Evolutionary conservation across 2,888 invertebrate species (phyloP).

Genomic region (Eupeodes luniger): DNA sequence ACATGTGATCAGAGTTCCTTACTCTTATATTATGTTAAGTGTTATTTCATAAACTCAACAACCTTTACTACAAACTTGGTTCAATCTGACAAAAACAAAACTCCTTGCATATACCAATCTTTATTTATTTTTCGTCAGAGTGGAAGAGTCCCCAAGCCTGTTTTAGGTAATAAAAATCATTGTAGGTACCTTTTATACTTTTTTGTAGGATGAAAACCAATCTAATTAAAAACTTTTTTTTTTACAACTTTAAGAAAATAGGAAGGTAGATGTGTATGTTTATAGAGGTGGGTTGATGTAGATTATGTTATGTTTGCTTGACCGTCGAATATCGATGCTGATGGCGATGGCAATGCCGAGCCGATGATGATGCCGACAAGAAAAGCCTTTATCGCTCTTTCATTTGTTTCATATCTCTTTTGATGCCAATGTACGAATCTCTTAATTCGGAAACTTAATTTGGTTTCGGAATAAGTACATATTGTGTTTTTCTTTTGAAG

Average conservation of each 20-base stretch:
- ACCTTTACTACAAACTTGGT: not conserved
- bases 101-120: not conserved
- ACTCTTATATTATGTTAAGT: too few relatives aligned
- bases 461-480: not conserved
- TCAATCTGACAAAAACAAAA: not conserved
- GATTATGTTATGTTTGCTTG: not conserved
- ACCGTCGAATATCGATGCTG: not conserved
- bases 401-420: not conserved
- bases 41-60: too few relatives aligned
- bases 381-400: not conserved
- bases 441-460: conserved; percentile 56
- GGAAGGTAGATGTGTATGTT: not conserved
- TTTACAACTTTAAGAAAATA: not conserved
- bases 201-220: not conserved
- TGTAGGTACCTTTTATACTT: not conserved
- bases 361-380: conserved; percentile 8
- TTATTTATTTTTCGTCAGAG: not conserved
- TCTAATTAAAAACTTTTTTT: conserved; percentile 32
- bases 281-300: not conserved
- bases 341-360: conserved; percentile 4
- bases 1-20: too few relatives aligned
- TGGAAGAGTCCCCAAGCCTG: not conserved
- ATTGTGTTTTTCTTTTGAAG: not conserved
- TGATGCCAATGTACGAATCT: conserved; percentile 66
- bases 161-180: conserved; percentile 1